These are phyloP conservation scores for Tragulus kanchil DNA, from an alignment of 2,113 vertebrate species.

Conservation along the genomic window DNA sequence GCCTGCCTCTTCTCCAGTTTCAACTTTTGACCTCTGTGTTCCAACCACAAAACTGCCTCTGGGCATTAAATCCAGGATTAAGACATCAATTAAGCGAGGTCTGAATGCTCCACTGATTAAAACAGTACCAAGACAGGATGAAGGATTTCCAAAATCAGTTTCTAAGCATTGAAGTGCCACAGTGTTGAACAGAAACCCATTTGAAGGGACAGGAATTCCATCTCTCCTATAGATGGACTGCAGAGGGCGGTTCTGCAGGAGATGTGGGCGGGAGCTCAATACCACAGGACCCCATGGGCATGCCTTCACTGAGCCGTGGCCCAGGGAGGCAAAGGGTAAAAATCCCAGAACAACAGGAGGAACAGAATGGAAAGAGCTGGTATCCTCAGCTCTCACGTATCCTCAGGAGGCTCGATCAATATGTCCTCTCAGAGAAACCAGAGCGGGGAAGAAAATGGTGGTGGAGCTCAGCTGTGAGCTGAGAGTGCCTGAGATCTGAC, in stretches of 20 bases:
- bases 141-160: conserved; percentile 57
- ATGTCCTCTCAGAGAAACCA: conserved; percentile 29
- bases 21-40: conserved; percentile 79
- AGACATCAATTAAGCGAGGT: conserved; percentile 74
- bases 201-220: neutral
- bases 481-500: neutral
- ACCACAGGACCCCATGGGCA: neutral
- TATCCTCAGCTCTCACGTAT: neutral
- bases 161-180: conserved; percentile 31
- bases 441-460: neutral
- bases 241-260: neutral
- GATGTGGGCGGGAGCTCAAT: neutral
- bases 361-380: neutral
- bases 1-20: conserved; percentile 70
- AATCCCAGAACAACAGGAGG: neutral
- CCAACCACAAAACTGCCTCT: conserved; percentile 68
- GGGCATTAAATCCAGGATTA: conserved; percentile 57
- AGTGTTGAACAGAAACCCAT: conserved; percentile 19
- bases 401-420: neutral
- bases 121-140: conserved; percentile 50
- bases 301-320: neutral
- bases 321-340: neutral
- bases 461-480: neutral
- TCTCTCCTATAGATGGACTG: neutral
- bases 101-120: conserved; percentile 63